These are phyloP conservation scores for Sturnira hondurensis DNA, from an alignment of 2,113 vertebrate genomes.

Conservation along the genomic window DNA sequence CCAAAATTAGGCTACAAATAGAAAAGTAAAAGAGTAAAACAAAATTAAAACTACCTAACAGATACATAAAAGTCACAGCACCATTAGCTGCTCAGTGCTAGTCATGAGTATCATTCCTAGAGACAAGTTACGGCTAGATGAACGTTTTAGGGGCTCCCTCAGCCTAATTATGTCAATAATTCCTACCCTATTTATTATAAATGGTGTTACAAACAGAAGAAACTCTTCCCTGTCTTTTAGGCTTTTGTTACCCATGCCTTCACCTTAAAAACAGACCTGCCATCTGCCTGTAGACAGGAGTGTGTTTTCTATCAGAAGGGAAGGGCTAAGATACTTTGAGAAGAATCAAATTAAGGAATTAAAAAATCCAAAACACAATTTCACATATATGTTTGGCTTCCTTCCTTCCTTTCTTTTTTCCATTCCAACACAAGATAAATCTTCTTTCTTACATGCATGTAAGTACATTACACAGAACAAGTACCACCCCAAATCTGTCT, in stretches of 20 bases:
- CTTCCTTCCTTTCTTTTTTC: background rate
- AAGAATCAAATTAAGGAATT: conserved; percentile 34
- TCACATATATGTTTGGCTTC: background rate
- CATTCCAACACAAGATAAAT: background rate
- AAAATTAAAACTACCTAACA: background rate
- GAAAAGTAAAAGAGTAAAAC: background rate
- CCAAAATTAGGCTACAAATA: conserved; percentile 55
- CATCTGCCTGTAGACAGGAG: background rate
- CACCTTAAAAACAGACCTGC: background rate
- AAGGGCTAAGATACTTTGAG: background rate
- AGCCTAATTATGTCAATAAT: background rate
- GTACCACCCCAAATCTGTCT: background rate
- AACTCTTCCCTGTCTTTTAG: background rate
- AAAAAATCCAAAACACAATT: conserved; percentile 4
- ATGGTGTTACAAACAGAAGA: background rate
- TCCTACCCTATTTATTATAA: background rate
- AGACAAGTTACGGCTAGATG: background rate
- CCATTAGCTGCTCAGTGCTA: background rate
- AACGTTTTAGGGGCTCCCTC: background rate
- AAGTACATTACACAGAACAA: background rate
- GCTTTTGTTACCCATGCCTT: background rate
- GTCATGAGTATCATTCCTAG: background rate
- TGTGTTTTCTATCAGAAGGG: background rate
- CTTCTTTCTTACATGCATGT: background rate
- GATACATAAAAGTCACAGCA: background rate